A percentile compares a stretch with the other conserved stretches of the same genome.
Conservation (phyloP, 2,113 vertebrate species). For the Motacilla tschutschensis region DNA sequence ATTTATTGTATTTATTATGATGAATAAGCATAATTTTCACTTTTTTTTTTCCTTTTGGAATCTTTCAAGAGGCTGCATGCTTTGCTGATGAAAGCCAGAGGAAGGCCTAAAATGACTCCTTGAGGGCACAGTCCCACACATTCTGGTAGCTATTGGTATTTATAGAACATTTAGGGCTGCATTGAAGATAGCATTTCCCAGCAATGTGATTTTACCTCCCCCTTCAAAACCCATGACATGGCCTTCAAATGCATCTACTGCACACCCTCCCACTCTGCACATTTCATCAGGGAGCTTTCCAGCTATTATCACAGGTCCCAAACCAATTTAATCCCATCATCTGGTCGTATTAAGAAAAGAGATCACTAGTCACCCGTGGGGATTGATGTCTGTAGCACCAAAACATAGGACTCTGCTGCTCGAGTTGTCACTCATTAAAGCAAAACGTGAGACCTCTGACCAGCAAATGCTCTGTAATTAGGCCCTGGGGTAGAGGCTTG, state of each 20-base stretch:
- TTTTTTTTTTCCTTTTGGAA: background rate
- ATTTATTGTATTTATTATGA: background rate
- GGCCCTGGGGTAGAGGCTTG: background rate
- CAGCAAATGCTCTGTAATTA: slow-evolving; percentile 6
- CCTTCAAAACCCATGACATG: background rate
- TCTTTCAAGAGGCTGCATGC: background rate
- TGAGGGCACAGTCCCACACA: background rate
- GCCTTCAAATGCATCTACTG: background rate
- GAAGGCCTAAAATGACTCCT: background rate
- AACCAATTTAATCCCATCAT: slow-evolving; percentile 8
- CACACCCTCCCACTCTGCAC: background rate
- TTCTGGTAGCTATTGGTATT: background rate
- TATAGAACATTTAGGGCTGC: background rate
- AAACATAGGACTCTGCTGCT: background rate
- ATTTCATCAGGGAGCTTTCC: background rate
- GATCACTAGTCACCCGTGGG: background rate
- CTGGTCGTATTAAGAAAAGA: background rate
- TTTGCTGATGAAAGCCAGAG: background rate
- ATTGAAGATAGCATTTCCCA: background rate
- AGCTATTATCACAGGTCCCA: background rate
- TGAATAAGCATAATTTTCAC: background rate
- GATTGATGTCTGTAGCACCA: background rate
- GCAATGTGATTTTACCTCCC: background rate
- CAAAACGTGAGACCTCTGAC: background rate
- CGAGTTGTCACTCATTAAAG: background rate